A percentile compares a stretch with the other conserved stretches of the same genome.
These are phyloP conservation scores for Condylura cristata DNA, from an alignment of 2,113 vertebrate genomes.

Conservation along the genomic window DNA sequence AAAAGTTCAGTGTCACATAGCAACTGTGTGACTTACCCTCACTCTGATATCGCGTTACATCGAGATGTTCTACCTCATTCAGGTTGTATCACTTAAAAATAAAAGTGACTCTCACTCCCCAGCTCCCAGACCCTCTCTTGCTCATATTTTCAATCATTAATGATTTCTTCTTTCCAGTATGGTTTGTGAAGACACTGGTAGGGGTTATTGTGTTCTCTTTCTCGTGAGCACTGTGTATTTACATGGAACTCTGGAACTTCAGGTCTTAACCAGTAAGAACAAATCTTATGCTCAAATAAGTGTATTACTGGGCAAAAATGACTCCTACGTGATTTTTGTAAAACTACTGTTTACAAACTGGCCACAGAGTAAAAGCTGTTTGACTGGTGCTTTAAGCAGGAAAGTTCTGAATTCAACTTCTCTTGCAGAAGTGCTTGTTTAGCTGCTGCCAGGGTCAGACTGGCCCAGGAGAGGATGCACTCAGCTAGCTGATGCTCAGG, in stretches of 20 bases:
- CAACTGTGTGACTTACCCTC: not conserved
- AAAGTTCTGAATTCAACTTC: not conserved
- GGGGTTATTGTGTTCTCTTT: not conserved
- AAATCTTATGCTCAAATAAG: not conserved
- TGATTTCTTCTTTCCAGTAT: not conserved
- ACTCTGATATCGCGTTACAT: not conserved
- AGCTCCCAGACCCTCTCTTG: not conserved
- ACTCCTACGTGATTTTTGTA: not conserved
- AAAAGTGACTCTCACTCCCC: not conserved
- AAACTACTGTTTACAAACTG: not conserved
- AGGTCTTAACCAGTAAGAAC: not conserved
- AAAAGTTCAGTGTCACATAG: not conserved
- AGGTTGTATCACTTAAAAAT: not conserved
- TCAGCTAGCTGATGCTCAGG: not conserved
- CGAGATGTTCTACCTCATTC: not conserved
- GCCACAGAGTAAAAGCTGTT: not conserved
- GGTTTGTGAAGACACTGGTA: not conserved
- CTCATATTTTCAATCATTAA: not conserved
- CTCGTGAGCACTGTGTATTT: not conserved
- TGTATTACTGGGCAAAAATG: not conserved
- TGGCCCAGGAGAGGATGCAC: slow-evolving; percentile 68
- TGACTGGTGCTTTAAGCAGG: not conserved
- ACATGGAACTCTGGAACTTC: not conserved
- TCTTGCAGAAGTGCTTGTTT: not conserved
- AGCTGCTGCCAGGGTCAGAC: slow-evolving; percentile 83